A percentile compares a stretch with the other conserved stretches of the same genome.
phyloP scores from a whole-genome alignment of 2,113 vertebrate species.

The Ameiurus melas region DNA sequence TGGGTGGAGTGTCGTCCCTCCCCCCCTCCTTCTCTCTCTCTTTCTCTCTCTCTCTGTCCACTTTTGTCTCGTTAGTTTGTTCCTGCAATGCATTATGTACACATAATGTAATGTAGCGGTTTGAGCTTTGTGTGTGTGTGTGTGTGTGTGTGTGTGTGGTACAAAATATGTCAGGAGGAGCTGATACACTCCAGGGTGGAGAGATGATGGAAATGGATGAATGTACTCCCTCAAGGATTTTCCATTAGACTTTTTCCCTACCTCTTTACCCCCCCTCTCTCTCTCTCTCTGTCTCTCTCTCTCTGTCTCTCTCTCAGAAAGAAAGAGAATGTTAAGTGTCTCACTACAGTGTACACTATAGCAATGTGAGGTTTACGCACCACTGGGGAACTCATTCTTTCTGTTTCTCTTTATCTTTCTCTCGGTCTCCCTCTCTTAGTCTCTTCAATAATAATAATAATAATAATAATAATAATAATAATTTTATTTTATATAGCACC shows the following conservation, averaged over 20 bases:
- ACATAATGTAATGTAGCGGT: not conserved
- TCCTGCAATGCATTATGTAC: conserved; percentile 3
- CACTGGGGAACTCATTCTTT: not conserved
- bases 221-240: conserved; percentile 10
- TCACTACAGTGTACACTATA: not conserved
- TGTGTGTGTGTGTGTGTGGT: not conserved
- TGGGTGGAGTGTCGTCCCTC: too few species aligned
- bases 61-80: not conserved
- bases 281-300: not conserved
- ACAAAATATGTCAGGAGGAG: not conserved
- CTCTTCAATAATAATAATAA: too few species aligned
- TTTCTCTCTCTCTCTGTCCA: not conserved
- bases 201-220: conserved; percentile 22
- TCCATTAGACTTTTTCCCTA: not conserved
- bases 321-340: not conserved
- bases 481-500: too few species aligned
- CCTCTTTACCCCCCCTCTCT: too few species aligned
- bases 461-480: too few species aligned
- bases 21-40: not conserved
- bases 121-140: not conserved
- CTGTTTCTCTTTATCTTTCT: not conserved
- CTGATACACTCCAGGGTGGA: conserved; percentile 21
- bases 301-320: not conserved
- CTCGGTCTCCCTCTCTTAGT: not conserved
- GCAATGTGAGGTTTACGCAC: not conserved